Evolutionary conservation across 2,888 invertebrate species (phyloP).

Genomic region (Cerastis rubricosa): DNA sequence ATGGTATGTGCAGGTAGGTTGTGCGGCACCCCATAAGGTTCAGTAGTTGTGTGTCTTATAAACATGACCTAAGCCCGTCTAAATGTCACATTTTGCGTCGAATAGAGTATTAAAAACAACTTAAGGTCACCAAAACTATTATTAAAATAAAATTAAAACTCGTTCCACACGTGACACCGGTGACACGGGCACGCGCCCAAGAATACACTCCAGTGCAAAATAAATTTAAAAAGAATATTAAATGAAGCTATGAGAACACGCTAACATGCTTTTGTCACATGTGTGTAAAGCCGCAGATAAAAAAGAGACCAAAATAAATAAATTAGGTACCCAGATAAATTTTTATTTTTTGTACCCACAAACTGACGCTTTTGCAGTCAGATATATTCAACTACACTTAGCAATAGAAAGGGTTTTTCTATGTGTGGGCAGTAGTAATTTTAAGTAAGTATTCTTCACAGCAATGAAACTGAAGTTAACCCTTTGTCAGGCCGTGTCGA

Average conservation of each 20-base stretch:
- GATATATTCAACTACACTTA: too few relatives aligned
- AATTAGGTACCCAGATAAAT: neutral
- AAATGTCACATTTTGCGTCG: constrained; percentile 19
- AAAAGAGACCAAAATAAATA: neutral
- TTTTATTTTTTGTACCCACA: neutral
- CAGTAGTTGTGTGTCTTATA: neutral
- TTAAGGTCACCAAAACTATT: constrained; percentile 28
- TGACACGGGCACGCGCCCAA: neutral
- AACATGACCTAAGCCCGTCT: neutral
- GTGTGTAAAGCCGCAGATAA: neutral
- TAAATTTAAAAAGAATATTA: too few relatives aligned
- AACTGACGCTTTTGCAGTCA: neutral
- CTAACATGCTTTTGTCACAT: constrained; percentile 3
- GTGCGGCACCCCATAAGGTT: neutral
- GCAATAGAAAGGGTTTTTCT: too few relatives aligned
- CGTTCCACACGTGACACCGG: constrained; percentile 14
- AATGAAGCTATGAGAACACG: neutral
- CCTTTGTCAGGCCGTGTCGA: too few relatives aligned
- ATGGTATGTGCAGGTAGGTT: neutral
- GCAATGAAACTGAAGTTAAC: neutral
- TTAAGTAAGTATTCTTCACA: too few relatives aligned
- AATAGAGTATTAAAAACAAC: constrained; percentile 8
- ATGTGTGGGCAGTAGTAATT: too few relatives aligned
- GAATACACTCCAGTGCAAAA: neutral
- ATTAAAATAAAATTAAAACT: constrained; percentile 1